Base-by-base conservation (phyloP, 1,140 invertebrate species). In the Zaprionus camerounensis region DNA sequence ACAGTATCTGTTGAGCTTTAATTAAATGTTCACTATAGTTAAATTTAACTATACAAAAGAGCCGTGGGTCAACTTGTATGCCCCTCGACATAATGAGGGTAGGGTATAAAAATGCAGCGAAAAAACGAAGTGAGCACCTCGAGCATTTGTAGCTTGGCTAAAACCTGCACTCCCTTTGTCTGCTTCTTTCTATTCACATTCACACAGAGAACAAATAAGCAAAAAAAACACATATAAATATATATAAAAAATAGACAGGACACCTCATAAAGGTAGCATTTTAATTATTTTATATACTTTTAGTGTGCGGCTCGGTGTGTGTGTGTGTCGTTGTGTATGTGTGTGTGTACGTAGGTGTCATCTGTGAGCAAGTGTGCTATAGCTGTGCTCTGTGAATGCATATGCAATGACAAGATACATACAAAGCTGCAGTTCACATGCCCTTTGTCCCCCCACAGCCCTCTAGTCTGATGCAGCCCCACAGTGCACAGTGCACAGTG, bases 201-300 rank as follows among this genome's bases (percentile, higher is more conserved):
- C 61, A 81, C 49, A 80, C 38, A 73, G 12, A 68, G 22, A 76
- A 46, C 9, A 55, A 77, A 63, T 72, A 59, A 69, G 51, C 11
- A 56, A 44, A 31, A 41, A 49, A 83, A 22, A 62, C 38, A 38
- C 51, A 66, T 51, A 61, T 31, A 46, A 61, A 79, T 65, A 75
- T 44, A 69, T 67, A 51, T 24, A 57, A 28, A 78, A 62, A 78
- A 82, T 64, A 80, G 68, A 64, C 46, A 72, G 59, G 73, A 78
- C 78, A 79, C 69, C 83, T 81, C 71, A 41, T 46, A 84, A 87
- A 71, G 77, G 73, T 76, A 78, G 82, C 71, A 90, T 88, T 88
- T 88, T 84, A 88, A 90, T 88, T 88, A 88, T 88, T 88, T 88
- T 88, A 90, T 84, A 90, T 84, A 71, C 26, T 84, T 78, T 76